These are phyloP conservation scores for Montipora capricornis DNA, from an alignment of 64 coral and sea anemone species.

Conservation along the genomic window DNA sequence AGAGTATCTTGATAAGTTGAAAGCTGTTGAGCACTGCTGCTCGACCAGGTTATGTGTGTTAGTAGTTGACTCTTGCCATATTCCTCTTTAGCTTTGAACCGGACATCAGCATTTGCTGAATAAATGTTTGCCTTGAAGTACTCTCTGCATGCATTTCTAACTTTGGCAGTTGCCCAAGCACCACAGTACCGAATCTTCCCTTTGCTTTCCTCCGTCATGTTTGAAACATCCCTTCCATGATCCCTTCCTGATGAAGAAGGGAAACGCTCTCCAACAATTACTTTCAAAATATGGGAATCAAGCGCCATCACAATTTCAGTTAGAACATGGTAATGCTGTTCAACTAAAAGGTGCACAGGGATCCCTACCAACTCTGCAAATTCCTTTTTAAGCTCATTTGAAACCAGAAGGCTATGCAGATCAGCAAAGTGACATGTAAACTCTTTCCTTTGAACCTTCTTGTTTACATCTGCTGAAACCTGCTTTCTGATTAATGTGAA, in stretches of 20 bases:
- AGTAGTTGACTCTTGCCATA: constrained; percentile 31
- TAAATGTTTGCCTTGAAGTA: constrained; percentile 27
- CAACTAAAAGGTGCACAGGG: neutral
- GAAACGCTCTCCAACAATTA: constrained; percentile 17
- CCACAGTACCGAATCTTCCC: constrained; percentile 44
- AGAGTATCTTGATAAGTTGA: constrained; percentile 15
- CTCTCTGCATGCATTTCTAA: neutral
- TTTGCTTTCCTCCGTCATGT: neutral
- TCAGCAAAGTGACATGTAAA: constrained; percentile 28
- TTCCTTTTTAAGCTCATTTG: constrained; percentile 1
- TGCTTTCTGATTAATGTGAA: neutral
- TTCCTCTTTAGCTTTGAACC: constrained; percentile 2
- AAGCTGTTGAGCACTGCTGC: neutral
- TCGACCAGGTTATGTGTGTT: constrained; percentile 16
- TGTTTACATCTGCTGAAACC: constrained; percentile 5
- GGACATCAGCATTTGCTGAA: constrained; percentile 12
- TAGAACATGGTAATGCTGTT: constrained; percentile 9
- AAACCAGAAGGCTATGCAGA: constrained; percentile 10
- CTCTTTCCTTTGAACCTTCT: neutral
- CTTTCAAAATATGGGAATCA: neutral
- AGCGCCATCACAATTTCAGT: constrained; percentile 12
- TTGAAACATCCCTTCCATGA: neutral
- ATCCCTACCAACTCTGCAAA: neutral
- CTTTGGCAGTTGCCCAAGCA: constrained; percentile 43
- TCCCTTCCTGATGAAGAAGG: neutral